Base-by-base conservation (phyloP, 1,140 invertebrate species). In the Magallana gigas region DNA sequence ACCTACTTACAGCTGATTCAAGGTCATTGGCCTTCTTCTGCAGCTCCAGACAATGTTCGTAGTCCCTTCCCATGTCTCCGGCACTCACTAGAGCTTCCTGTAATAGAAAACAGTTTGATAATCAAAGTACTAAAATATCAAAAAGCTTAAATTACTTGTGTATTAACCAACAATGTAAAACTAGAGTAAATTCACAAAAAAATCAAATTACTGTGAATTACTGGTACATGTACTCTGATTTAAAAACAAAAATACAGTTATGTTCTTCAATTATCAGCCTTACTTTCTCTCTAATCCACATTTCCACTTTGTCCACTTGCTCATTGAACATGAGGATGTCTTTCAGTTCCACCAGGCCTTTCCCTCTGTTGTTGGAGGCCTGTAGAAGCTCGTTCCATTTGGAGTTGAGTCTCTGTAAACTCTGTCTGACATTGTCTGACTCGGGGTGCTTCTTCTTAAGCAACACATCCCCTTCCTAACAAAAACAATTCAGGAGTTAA, bases 241-340 rank as follows among this genome's bases (percentile, higher is more conserved):
- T 48, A 48, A 48, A 48, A 48, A 48, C 5, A 48, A 4, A 23
- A 4, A 4, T 48, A 48, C 5, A 48, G 36, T 48, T 48, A 4
- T 48, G 36, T 48, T 48, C 36, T 48, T 48, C 36, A 48, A 48
- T 48, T 48, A 48, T 48, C 36, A 48, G 36, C 36, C 60, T 89
- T 88, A 95, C 95, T 94, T 96, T 99, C 91, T 99, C 98, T 88
- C 98, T 95, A 83, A 99, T 99, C 98, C 98, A 99, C 11, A 97
- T 96, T 93, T 99, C 98, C 57, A 99, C 98, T 94, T 98, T 98
- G 89, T 99, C 98, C 62, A 98, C 96, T 93, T 99, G 97, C 93
- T 98, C 99, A 93, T 99, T 99, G 94, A 99, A 99, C 94, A 99
- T 98, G 1, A 99, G 95, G 85, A 99, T 99, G 93, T 99, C 98